phyloP scores from a whole-genome alignment of 2,888 invertebrate genomes.

The Mamestra brassicae region DNA sequence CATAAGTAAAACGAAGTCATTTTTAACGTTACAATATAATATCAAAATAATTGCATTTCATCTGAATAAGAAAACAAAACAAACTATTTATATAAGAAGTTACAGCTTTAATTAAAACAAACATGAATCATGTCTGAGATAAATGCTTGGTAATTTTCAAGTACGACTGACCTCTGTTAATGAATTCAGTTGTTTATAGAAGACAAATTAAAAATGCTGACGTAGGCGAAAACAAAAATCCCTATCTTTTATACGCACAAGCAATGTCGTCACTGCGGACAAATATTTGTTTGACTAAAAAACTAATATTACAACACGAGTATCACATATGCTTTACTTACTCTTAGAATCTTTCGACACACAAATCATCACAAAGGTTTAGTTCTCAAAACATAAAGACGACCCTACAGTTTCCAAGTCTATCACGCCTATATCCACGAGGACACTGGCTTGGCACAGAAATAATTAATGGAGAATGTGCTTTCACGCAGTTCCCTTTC shows the following conservation, averaged over 20 bases:
- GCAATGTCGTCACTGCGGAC: slow-evolving; percentile 9
- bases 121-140: background rate
- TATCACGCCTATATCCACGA: slow-evolving; percentile 79
- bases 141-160: background rate
- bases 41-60: slow-evolving; percentile 14
- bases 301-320: slow-evolving; percentile 35
- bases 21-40: slow-evolving; percentile 13
- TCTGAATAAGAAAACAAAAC: background rate
- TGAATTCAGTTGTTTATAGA: slow-evolving; percentile 22
- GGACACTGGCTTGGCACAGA: slow-evolving; percentile 84
- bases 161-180: background rate
- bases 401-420: slow-evolving; percentile 80
- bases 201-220: slow-evolving; percentile 9
- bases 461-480: slow-evolving; percentile 78
- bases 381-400: slow-evolving; percentile 65
- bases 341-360: background rate
- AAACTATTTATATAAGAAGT: background rate
- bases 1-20: background rate
- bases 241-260: slow-evolving; percentile 8
- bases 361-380: background rate
- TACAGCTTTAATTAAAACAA: background rate
- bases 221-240: slow-evolving; percentile 15
- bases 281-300: slow-evolving; percentile 17
- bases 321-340: slow-evolving; percentile 44
- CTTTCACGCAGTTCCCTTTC: slow-evolving; percentile 74